Base-by-base conservation (phyloP, 2,797 vertebrate genomes). In the Acanthis flammea region DNA sequence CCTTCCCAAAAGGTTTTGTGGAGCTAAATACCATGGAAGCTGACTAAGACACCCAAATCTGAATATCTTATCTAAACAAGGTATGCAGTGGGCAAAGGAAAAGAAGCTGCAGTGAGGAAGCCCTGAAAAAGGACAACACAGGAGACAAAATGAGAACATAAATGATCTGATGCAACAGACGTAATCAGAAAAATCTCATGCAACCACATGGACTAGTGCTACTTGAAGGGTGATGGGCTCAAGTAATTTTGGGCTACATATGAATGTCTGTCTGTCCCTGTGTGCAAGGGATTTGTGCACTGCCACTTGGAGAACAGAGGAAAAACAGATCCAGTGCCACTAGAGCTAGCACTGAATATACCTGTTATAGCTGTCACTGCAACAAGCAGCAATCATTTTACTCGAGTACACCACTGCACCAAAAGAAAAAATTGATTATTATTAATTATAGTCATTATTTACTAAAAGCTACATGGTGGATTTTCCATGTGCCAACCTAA, bases 181-280 rank as follows among this genome's bases (percentile, higher is more conserved):
- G 23, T 5, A 39, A 54, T 19, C 48, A 54, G 28, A 92, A 62
- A 31, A 54, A 66, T 23, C 33, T 73, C 30, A 45, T 54, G 19
- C 44, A 83, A 27, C 21, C 61, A 17, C 48, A 50, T 31, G 61
- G 47, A 39, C 39, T 42, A 44, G 24, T 47, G 45, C n/a, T 85
- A 25, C 60, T 47, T 39, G 35, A 44, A 53, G 30, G 4, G 5
- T 74, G 75, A 44, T 41, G 21, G 37, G 31, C 31, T 82, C 22
- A 13, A 57, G 48, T 24, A 0, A 30, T 86, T 79, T 47, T 48
- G 42, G 48, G 33, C 22, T 82, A 51, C 0, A 0, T 62, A 45
- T 14, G 19, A 62, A 58, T 42, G 10, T 42, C 58, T 54, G 54
- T 23, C 42, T 75, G 54, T 42, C 39, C 30, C 37, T 58, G 31